Evolutionary conservation across 2,888 invertebrate species (phyloP).

Genomic region (Coleophora flavipennella): DNA sequence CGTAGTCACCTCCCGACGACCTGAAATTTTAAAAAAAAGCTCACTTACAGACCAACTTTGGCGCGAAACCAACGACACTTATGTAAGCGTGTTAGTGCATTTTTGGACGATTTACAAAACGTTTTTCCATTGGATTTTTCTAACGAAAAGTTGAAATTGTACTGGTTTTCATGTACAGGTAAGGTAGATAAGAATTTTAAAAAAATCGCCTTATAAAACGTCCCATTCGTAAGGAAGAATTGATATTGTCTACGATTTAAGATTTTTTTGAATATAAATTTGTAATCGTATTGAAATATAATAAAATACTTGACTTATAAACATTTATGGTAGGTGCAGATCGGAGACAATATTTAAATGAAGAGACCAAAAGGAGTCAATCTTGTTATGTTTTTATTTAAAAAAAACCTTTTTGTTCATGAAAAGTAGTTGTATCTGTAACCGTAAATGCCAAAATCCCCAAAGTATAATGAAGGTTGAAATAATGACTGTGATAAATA

Average conservation of each 20-base stretch:
- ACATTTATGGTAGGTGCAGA: neutral
- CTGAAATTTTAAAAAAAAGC: constrained; percentile 49
- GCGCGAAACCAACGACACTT: constrained; percentile 24
- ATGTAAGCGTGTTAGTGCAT: constrained; percentile 41
- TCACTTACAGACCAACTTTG: constrained; percentile 12
- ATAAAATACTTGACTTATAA: too few relatives aligned
- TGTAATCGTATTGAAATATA: too few relatives aligned
- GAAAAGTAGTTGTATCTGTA: too few relatives aligned
- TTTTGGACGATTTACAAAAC: constrained; percentile 14
- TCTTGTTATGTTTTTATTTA: neutral
- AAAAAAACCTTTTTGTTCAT: too few relatives aligned
- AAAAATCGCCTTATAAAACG: constrained; percentile 13
- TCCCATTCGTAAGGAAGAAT: constrained; percentile 3
- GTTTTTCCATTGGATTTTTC: constrained; percentile 2
- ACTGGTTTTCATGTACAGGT: too few relatives aligned
- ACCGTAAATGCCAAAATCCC: too few relatives aligned
- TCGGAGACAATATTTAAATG: neutral
- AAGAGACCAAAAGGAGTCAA: too few relatives aligned
- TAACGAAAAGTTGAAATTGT: too few relatives aligned
- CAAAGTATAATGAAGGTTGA: too few relatives aligned
- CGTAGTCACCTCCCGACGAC: constrained; percentile 78
- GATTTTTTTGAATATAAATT: too few relatives aligned
- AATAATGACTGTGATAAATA: too few relatives aligned
- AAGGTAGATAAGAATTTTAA: too few relatives aligned
- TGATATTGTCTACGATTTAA: constrained; percentile 28